These are phyloP conservation scores for Gallinago nigripennis DNA, from an alignment of 2,797 vertebrate species.

Conservation along the genomic window DNA sequence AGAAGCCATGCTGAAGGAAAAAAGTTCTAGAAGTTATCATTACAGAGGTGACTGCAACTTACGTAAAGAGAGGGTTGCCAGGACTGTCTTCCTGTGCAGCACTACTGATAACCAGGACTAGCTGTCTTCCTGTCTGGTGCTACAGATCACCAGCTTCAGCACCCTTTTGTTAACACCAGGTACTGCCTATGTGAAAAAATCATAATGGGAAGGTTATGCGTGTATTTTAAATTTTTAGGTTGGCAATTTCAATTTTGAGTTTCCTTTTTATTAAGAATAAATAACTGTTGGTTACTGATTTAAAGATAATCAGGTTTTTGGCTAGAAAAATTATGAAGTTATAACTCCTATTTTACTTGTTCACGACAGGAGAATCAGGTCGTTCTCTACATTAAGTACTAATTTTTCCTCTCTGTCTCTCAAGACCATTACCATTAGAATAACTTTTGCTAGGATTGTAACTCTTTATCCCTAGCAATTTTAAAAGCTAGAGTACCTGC, in stretches of 20 bases:
- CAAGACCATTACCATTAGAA: background rate
- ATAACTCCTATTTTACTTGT: background rate
- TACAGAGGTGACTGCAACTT: background rate
- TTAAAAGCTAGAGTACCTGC: background rate
- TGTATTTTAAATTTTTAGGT: background rate
- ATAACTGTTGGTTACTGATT: background rate
- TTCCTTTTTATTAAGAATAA: background rate
- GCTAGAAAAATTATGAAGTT: background rate
- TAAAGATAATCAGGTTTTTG: background rate
- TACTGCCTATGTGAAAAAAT: background rate
- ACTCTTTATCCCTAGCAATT: background rate
- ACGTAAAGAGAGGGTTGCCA: background rate
- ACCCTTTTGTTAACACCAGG: background rate
- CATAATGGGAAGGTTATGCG: background rate
- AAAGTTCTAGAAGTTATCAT: background rate
- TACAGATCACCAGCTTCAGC: background rate
- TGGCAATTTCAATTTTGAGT: background rate
- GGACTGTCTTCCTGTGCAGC: background rate
- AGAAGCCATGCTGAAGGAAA: background rate
- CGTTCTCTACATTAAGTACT: background rate
- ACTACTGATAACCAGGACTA: background rate
- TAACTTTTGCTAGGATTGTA: background rate
- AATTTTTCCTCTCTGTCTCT: background rate
- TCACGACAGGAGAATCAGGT: background rate
- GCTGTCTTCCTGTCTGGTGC: background rate